A percentile compares a stretch with the other conserved stretches of the same genome.
These are phyloP conservation scores for Mixornis gularis DNA, from an alignment of 2,113 vertebrate species.

Conservation along the genomic window DNA sequence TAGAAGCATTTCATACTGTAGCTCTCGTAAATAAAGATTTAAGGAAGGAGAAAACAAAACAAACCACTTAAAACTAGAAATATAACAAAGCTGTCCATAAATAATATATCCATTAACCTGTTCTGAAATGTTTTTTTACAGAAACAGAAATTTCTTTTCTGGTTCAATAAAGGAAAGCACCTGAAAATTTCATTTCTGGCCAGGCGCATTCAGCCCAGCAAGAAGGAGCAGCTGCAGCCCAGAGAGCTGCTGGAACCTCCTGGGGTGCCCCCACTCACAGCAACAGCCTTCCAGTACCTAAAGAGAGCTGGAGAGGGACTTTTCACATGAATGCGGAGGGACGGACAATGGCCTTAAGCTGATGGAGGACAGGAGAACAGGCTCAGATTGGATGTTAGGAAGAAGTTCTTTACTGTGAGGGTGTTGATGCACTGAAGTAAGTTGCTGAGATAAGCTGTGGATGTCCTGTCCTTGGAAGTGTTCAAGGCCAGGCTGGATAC, in stretches of 20 bases:
- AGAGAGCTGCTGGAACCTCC: fast-evolving
- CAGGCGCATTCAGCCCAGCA: neutral
- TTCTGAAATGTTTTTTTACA: neutral
- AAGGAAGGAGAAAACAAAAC: fast-evolving
- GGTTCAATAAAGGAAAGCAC: neutral
- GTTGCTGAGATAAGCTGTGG: neutral
- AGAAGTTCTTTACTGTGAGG: neutral
- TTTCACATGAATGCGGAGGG: neutral
- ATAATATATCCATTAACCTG: neutral
- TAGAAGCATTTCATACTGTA: neutral
- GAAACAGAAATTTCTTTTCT: neutral
- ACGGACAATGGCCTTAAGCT: neutral
- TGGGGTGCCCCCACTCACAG: neutral
- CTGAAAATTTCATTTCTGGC: neutral
- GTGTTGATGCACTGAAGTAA: neutral
- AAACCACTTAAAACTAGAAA: neutral
- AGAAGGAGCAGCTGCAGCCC: neutral
- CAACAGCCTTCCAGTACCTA: neutral
- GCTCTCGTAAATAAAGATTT: neutral
- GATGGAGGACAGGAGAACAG: neutral
- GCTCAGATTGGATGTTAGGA: neutral
- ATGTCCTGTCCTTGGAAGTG: too few relatives aligned
- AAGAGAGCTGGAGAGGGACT: neutral
- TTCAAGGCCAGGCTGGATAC: neutral
- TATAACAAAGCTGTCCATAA: neutral